Evolutionary conservation across 2,797 vertebrate genomes (phyloP), one percentile per base, ranked within the genome.

Genomic region (Capromys pilorides): DNA sequence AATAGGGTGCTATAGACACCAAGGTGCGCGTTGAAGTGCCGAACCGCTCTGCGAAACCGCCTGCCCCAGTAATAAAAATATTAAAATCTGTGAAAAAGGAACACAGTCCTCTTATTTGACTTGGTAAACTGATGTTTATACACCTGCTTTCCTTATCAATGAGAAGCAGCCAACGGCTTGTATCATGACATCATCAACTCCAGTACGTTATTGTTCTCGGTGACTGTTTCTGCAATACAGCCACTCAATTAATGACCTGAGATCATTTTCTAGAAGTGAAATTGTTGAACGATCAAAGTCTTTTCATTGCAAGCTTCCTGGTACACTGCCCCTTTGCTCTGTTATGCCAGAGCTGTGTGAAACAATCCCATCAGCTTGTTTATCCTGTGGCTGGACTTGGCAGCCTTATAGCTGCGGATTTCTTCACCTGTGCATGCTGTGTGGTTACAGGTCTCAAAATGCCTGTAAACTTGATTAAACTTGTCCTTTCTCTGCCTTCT

Each of bases 381-480:
- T 95, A 89, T 82, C 84, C 61, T 22, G 78, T 91, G 94, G 94
- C 82, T 96, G 45, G 85, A 86, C 69, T 97, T 96, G 96, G 93
- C 16, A 87, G 49, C 77, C 67, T 87, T 80, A 3, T 69, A 91
- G 92, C 94, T 67, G 77, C 69, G 81, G 86, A 89, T 92, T 95
- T 95, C 96, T 88, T 95, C 96, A 96, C 93, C 95, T 97, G 95
- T 86, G 95, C 86, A 91, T 92, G 73, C 81, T 94, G 64, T 92
- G 86, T 18, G 88, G 69, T 82, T 97, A 93, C 95, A 95, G 71
- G 90, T 92, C 96, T 96, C 90, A 22, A 66, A 93, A 95, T 69
- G 89, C 91, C 91, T 79, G 39, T 94, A 87, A 96, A 96, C 96
- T 75, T 97, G 97, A 97, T 91, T 83, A 95, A 93, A 97, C 97